Conservation (phyloP, 2,113 vertebrate genomes). For the Tyto alba region DNA sequence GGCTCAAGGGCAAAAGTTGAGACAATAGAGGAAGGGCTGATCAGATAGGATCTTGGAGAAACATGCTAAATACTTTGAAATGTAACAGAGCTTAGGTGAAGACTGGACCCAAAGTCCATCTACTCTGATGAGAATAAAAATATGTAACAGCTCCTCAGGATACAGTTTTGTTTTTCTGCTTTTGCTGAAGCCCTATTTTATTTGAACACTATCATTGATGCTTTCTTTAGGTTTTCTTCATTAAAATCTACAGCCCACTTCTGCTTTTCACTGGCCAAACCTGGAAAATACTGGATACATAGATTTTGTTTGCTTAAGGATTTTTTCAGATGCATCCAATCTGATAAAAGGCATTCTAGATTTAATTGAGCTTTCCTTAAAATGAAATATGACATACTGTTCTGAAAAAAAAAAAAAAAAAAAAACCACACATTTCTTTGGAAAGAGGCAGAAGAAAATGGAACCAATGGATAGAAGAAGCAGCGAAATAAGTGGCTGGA, state of each 20-base stretch:
- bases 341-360: neutral
- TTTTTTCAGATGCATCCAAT: neutral
- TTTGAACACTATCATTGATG: neutral
- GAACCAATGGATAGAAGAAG: neutral
- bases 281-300: neutral
- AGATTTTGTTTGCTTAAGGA: neutral
- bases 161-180: neutral
- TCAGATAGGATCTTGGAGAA: neutral
- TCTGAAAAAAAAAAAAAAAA: neutral
- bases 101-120: neutral
- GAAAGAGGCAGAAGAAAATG: neutral
- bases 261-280: neutral
- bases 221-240: neutral
- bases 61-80: neutral
- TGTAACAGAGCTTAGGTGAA: neutral
- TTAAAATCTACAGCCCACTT: neutral
- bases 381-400: neutral
- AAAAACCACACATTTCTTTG: neutral
- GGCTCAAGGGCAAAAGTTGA: neutral
- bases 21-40: neutral
- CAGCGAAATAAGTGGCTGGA: neutral
- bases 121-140: neutral
- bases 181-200: neutral
- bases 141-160: neutral
- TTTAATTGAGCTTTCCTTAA: neutral